Base-by-base conservation (phyloP, 1,140 invertebrate genomes). In the Solen grandis region DNA sequence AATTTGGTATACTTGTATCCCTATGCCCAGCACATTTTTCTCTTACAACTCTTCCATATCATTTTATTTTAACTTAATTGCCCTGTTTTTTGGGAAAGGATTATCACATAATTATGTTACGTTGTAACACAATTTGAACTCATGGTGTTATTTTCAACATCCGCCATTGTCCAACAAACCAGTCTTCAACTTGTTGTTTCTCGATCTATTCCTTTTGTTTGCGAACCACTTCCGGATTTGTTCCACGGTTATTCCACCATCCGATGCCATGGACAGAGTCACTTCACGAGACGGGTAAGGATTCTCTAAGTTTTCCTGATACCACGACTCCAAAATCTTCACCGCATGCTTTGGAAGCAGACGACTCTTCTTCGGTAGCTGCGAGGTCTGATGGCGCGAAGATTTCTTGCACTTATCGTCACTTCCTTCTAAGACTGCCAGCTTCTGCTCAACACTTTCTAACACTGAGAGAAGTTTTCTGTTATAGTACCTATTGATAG, bases 181-280 rank as follows among this genome's bases (percentile, higher is more conserved):
- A 3, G 66, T 59, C 36, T 80, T 70, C 68, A 80, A 36, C 31
- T 70, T 75, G 29, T 38, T 82, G 46, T 77, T 78, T 31, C 66
- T 54, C 16, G 81, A 77, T 8, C 81, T 33, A 50, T 82, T 82
- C 19, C 81, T 68, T 35, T 83, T 83, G 38, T 83, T 83, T n/a
- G 82, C 75, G 38, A 83, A 83, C 82, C 82, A 83, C 29, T 83
- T 83, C 57, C 70, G 63, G 10, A 83, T 77, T 33, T 83, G 82
- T 57, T 79, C 70, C 33, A 69, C 57, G 36, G 68, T 79, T 36
- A 83, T 60, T 25, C 63, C 76, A 13, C 82, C 75, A 55, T 66
- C 69, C 29, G 29, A 33, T 16, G 82, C 75, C 60, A 83, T 73
- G 0, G 62, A 52, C n/a, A 63, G 54, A 27, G 62, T 75, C 10